phyloP scores from a whole-genome alignment of 2,113 vertebrate species.

The Ptilorrhoa leucosticta region DNA sequence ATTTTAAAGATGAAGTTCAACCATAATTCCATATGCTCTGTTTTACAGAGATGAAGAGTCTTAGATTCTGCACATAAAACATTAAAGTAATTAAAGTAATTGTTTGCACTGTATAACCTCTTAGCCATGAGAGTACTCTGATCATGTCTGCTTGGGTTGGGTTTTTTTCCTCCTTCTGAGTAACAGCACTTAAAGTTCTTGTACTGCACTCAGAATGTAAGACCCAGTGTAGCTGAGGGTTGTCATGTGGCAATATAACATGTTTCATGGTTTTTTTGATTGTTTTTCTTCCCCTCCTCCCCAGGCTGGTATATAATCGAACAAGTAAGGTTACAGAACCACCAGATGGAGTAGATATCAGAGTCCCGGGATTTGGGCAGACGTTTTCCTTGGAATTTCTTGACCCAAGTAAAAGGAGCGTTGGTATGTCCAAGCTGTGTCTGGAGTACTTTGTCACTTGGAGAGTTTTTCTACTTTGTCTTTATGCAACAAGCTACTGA shows the following conservation, averaged over 20 bases:
- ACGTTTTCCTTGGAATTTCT: slow-evolving; percentile 91
- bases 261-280: background rate
- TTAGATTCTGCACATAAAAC: background rate
- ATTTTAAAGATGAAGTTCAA: background rate
- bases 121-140: background rate
- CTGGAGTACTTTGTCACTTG: background rate
- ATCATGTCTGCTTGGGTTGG: background rate
- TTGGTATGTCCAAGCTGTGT: slow-evolving; percentile 80
- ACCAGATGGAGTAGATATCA: slow-evolving; percentile 88
- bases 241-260: background rate
- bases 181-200: slow-evolving; percentile 32
- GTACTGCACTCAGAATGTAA: background rate
- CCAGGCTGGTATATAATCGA: slow-evolving; percentile 87
- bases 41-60: background rate
- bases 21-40: background rate
- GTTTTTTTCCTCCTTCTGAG: background rate
- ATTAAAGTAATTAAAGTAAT: background rate
- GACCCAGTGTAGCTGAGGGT: background rate
- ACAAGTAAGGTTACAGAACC: slow-evolving; percentile 80
- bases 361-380: slow-evolving; percentile 90
- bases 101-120: background rate
- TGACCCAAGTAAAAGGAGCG: slow-evolving; percentile 87
- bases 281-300: background rate
- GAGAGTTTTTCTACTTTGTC: background rate
- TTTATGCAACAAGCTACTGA: background rate